Evolutionary conservation across 2,888 invertebrate genomes (phyloP).

Genomic region (Cantharis rufa): DNA sequence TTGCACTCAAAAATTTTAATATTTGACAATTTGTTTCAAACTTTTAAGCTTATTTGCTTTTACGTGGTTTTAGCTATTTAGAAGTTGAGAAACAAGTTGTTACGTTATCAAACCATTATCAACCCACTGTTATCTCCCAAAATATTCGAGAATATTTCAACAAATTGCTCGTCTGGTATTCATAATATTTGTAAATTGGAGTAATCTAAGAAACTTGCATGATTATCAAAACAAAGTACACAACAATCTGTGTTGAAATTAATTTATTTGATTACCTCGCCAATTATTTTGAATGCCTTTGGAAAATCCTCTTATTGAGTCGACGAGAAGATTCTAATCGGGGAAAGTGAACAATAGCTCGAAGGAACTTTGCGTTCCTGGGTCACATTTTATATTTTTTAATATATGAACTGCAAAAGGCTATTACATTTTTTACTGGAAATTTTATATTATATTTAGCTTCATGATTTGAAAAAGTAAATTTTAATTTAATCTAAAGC

Average conservation of each 20-base stretch:
- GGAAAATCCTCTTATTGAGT: neutral
- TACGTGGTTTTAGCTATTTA: neutral
- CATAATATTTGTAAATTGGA: neutral
- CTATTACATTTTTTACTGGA: neutral
- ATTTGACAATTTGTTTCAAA: neutral
- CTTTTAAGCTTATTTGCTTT: neutral
- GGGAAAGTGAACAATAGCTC: neutral
- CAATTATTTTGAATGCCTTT: neutral
- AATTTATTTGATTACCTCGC: neutral
- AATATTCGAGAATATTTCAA: neutral
- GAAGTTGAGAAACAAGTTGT: neutral
- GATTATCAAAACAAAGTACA: neutral
- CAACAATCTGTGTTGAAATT: neutral
- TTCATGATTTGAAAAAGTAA: slow-evolving; percentile 1
- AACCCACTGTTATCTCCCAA: neutral
- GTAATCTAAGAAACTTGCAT: neutral
- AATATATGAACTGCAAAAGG: neutral
- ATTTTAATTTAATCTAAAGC: slow-evolving; percentile 9
- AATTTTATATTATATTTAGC: neutral
- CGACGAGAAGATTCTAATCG: neutral
- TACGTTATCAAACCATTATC: neutral
- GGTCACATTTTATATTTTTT: neutral
- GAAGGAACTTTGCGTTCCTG: neutral
- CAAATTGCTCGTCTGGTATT: neutral
- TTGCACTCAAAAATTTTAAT: neutral